These are phyloP conservation scores for Vulpes lagopus DNA, from an alignment of 2,113 vertebrate species.

Conservation along the genomic window DNA sequence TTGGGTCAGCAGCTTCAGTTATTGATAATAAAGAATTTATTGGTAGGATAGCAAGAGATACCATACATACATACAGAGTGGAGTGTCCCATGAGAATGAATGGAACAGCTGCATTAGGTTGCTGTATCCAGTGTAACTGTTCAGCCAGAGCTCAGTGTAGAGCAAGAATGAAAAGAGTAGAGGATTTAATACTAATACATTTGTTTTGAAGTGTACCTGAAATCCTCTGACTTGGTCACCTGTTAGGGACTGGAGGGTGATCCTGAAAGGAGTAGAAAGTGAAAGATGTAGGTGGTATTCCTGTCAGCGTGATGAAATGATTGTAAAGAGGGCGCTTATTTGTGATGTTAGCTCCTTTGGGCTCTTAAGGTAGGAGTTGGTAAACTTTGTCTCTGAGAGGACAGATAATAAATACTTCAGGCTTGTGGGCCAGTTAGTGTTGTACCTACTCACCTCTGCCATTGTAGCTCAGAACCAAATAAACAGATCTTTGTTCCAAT, in stretches of 20 bases:
- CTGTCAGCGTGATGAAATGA: not conserved
- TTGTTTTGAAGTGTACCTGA: not conserved
- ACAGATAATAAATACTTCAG: not conserved
- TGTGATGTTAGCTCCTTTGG: not conserved
- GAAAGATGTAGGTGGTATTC: not conserved
- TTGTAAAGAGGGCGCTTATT: not conserved
- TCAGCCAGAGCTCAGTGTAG: not conserved
- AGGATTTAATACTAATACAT: not conserved
- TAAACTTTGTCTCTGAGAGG: not conserved
- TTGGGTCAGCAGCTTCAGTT: not conserved
- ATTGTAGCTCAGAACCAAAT: not conserved
- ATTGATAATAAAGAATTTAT: not conserved
- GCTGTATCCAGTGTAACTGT: not conserved
- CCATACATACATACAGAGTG: not conserved
- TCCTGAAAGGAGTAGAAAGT: not conserved
- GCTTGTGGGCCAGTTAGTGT: not conserved
- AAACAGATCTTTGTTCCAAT: not conserved
- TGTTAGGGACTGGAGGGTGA: fast-evolving
- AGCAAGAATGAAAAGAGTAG: not conserved
- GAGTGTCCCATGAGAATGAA: not conserved
- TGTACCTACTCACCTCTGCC: not conserved
- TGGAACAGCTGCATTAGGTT: not conserved
- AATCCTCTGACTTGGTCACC: not conserved
- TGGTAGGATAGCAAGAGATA: not conserved
- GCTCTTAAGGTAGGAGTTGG: not conserved